Conservation (phyloP, 1,140 invertebrate genomes). For the Gryllus bimaculatus region DNA sequence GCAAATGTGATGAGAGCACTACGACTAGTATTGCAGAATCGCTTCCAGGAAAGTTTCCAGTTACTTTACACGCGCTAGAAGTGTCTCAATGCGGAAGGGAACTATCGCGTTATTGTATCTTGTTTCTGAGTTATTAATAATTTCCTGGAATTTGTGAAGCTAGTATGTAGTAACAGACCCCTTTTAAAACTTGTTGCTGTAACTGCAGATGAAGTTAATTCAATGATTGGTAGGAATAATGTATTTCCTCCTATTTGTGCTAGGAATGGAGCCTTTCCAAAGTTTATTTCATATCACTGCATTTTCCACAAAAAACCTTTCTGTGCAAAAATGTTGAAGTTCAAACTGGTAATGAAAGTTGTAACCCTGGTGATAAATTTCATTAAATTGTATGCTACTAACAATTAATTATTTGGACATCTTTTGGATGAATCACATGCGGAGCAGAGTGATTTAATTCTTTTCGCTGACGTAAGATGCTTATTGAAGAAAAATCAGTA, state of each 20-base stretch:
- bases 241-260: background rate
- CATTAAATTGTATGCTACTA: background rate
- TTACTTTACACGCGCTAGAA: too few species aligned
- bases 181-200: slow-evolving; percentile 8
- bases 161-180: too few species aligned
- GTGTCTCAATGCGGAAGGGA: too few species aligned
- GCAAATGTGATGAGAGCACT: too few species aligned
- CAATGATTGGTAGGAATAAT: background rate
- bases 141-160: too few species aligned
- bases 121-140: too few species aligned
- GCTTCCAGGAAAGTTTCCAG: too few species aligned
- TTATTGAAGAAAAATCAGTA: background rate
- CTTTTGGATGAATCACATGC: background rate
- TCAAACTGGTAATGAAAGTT: slow-evolving; percentile 5
- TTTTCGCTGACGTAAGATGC: background rate
- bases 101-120: too few species aligned
- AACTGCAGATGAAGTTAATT: background rate
- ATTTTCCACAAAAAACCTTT: background rate
- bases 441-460: background rate
- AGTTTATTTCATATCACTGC: background rate
- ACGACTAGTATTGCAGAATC: too few species aligned
- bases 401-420: background rate
- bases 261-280: background rate
- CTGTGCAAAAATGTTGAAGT: background rate
- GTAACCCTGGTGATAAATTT: background rate